A percentile compares a stretch with the other conserved stretches of the same genome.
Evolutionary conservation across 2,797 vertebrate species (phyloP).

Genomic region (Sebastiscus tertius): DNA sequence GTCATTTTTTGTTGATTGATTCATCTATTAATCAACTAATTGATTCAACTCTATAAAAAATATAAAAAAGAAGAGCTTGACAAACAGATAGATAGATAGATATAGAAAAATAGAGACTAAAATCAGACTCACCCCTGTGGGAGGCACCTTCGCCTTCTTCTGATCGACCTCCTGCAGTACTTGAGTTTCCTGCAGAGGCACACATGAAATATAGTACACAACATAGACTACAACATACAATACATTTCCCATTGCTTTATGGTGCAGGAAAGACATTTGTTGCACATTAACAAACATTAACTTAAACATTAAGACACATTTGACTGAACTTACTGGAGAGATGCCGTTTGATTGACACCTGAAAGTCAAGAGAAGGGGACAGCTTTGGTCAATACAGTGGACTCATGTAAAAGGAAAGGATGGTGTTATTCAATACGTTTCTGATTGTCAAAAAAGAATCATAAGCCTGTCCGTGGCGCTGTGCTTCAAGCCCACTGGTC

Average conservation of each 20-base stretch:
- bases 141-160: conserved; percentile 71
- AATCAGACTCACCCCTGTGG: conserved; percentile 70
- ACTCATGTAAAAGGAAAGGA: neutral
- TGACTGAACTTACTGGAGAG: conserved; percentile 79
- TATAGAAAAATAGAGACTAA: neutral
- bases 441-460: neutral
- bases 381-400: neutral
- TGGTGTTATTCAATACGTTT: neutral
- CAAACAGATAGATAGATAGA: neutral
- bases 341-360: conserved; percentile 75
- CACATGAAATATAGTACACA: neutral
- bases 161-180: conserved; percentile 67
- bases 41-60: neutral
- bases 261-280: neutral
- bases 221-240: neutral
- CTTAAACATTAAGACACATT: neutral
- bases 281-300: neutral
- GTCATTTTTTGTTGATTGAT: neutral
- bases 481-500: too few species aligned
- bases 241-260: neutral
- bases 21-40: neutral
- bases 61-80: too few species aligned
- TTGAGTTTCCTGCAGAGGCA: conserved; percentile 73
- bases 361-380: conserved; percentile 11
- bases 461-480: too few species aligned